Conservation (phyloP, 2,888 invertebrate species). For the Pyrochroa serraticornis region DNA sequence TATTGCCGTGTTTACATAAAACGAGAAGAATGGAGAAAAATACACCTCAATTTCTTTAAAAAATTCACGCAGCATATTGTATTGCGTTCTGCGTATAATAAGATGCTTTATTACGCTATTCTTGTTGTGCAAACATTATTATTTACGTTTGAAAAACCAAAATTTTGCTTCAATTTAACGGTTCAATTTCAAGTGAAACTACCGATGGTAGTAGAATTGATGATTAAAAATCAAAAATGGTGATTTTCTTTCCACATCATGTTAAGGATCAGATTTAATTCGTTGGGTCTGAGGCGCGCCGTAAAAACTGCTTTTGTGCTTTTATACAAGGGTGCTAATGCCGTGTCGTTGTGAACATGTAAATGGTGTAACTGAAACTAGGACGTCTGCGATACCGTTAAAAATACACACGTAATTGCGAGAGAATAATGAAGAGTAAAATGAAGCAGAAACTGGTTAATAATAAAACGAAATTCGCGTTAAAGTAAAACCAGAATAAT, state of each 20-base stretch:
- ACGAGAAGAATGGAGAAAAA: background rate
- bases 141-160: no score
- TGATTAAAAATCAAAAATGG: no score
- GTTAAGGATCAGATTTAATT: constrained; percentile 13
- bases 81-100: no score
- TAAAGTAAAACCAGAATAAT: no score
- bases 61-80: background rate
- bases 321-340: constrained; percentile 6
- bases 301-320: constrained; percentile 12
- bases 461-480: background rate
- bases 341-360: constrained; percentile 2
- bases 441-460: background rate
- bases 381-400: background rate
- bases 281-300: constrained; percentile 2
- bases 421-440: background rate
- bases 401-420: constrained; percentile 1
- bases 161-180: no score
- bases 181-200: no score
- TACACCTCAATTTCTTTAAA: background rate
- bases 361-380: constrained; percentile 2
- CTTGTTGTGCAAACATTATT: no score
- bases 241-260: constrained; percentile 3
- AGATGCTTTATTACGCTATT: no score
- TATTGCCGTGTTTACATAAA: constrained; percentile 12
- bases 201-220: no score